phyloP scores from a whole-genome alignment of 2,113 vertebrate genomes.

The Nyctibius bracteatus region DNA sequence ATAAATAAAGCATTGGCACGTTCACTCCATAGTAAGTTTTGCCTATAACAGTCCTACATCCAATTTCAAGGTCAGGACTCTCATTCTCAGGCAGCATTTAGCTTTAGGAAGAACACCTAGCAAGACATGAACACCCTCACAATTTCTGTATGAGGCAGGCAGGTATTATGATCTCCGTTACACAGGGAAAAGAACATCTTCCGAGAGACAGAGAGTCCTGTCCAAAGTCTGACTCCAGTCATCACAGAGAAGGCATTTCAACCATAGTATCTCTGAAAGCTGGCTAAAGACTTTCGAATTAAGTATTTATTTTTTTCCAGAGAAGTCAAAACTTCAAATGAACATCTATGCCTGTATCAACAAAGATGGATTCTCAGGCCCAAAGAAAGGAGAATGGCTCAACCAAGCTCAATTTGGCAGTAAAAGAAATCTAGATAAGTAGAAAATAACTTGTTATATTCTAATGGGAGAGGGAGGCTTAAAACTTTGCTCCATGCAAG shows the following conservation, averaged over 20 bases:
- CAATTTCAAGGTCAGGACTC: conserved; percentile 14
- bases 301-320: no score
- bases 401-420: background rate
- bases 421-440: background rate
- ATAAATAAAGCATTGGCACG: conserved; percentile 16
- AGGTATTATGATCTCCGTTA: background rate
- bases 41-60: background rate
- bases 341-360: background rate
- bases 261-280: background rate
- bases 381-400: background rate
- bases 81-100: background rate
- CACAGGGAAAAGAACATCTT: background rate
- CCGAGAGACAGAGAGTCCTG: background rate
- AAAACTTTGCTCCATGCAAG: background rate
- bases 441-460: background rate
- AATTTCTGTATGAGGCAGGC: background rate
- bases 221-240: background rate
- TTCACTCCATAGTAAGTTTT: background rate
- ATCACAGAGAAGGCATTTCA: background rate
- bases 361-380: background rate
- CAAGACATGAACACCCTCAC: background rate
- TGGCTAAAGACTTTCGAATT: background rate
- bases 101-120: background rate
- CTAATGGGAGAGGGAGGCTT: background rate
- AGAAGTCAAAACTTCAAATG: background rate